Base-by-base conservation (phyloP, 1,140 invertebrate genomes). In the Aphaenogaster rudis region DNA sequence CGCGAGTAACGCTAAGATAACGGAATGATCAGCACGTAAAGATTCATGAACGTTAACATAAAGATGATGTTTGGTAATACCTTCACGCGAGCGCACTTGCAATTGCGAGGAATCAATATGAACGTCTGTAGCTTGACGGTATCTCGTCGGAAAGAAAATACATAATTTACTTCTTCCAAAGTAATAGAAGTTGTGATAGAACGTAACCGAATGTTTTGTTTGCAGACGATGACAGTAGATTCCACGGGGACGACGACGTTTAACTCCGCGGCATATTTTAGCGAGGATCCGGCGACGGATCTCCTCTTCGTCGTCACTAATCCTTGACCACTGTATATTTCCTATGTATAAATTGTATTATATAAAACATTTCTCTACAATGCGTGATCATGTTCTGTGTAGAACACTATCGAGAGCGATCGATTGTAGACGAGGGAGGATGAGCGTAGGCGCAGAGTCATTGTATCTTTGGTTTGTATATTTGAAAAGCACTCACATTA, bases 281-380 rank as follows among this genome's bases (percentile, higher is more conserved):
- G 77, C 76, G 95, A 95, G 74, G 95, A 95, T 94, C 93, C 95
- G 50, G 92, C 92, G 21, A 93, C 95, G 59, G 95, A 95, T 92
- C 94, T 93, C 80, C 91, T 95, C 39, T 95, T 95, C 86, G 91
- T 93, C 84, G 94, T 95, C n/a, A 94, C 95, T 86, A 95, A 94
- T 93, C 94, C 94, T 94, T 95, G 95, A 95, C 94, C 87, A 92
- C 72, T 95, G 94, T 95, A 95, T 90, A 95, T 95, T 95, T 80
- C 74, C 86, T 90, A 92, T 94, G 92, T 94, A 69, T 69, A 95
- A 95, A 95, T 94, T 94, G 93, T 94, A 94, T 94, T 88, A 93
- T 95, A 94, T 93, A 92, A 92, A 61, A 87, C 91, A 90, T 90
- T 90, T 91, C 88, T 90, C 88, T 90, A 89, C 90, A 67, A 86